Base-by-base conservation (phyloP, 1,140 invertebrate genomes). In the Papilio helenus region DNA sequence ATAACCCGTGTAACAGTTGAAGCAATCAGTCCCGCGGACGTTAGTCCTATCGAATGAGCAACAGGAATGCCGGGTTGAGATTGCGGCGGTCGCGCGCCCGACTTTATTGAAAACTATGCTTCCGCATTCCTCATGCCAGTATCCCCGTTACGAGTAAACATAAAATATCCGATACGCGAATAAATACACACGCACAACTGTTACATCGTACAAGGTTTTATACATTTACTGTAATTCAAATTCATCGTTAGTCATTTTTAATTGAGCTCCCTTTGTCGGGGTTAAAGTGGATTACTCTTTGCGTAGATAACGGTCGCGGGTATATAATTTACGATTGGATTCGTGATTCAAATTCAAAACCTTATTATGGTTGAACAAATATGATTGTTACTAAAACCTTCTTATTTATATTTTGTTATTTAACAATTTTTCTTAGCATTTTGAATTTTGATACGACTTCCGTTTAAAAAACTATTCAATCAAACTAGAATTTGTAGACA, bases 41-140 rank as follows among this genome's bases (percentile, higher is more conserved):
- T 76, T 49, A 76, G 26, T 51, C 79, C 68, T 81, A 81, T 81
- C 78, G 72, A 86, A 86, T 88, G 82, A 84, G 82, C 86, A 85
- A 79, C 68, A 84, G 86, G 86, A 88, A 90, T 89, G 88, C 84
- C 78, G 81, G 79, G 76, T 84, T 80, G 81, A 79, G 80, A 72
- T 76, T 76, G 84, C 82, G 80, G 80, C 81, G 86, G 84, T 84
- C 85, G 83, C 83, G 83, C 85, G 86, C 87, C 86, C 85, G 88
- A 68, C 83, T 88, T 89, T 93, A 90, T 92, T 89, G 89, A 87
- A 91, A 90, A 91, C 86, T 85, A 85, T 82, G 84, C 86, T 92
- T 90, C 91, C 90, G 90, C 89, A 86, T 92, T 91, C 89, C 88
- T 86, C 84, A 80, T 83, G 81, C 81, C 78, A 74, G 76, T 77